These are phyloP conservation scores for Harpagoxenus sublaevis DNA, from an alignment of 2,888 invertebrate genomes.

Conservation along the genomic window DNA sequence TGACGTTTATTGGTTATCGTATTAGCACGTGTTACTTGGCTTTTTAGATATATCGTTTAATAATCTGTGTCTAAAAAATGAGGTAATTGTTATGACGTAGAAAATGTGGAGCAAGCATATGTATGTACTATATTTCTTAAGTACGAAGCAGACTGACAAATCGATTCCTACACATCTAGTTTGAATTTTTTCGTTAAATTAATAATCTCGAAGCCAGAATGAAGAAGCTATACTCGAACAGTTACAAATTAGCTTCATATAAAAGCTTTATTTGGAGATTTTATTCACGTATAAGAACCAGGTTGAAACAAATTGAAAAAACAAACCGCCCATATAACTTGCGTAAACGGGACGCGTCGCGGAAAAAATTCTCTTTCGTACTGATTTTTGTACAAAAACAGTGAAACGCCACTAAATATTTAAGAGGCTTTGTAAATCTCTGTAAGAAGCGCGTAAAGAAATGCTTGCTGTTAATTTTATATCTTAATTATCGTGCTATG, in stretches of 20 bases:
- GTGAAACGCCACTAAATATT: slow-evolving; percentile 45
- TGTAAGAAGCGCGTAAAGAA: slow-evolving; percentile 45
- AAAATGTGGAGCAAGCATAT: slow-evolving; percentile 30
- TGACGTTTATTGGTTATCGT: slow-evolving; percentile 15
- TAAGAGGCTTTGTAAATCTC: slow-evolving; percentile 55
- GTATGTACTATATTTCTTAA: slow-evolving; percentile 27
- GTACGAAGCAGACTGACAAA: slow-evolving; percentile 52
- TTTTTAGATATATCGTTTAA: slow-evolving; percentile 27
- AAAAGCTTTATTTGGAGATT: slow-evolving; percentile 7
- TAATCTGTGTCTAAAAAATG: slow-evolving; percentile 29
- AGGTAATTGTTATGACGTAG: slow-evolving; percentile 19
- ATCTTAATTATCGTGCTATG: slow-evolving; percentile 74
- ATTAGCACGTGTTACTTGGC: slow-evolving; percentile 15
- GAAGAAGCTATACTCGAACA: slow-evolving; percentile 6
- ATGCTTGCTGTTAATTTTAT: slow-evolving; percentile 73
- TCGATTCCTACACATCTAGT: slow-evolving; percentile 46
- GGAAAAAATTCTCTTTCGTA: slow-evolving; percentile 50
- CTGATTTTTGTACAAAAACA: slow-evolving; percentile 52
- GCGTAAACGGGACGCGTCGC: slow-evolving; percentile 29
- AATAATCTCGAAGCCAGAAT: slow-evolving; percentile 5
- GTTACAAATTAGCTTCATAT: slow-evolving; percentile 36
- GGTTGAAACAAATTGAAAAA: slow-evolving; percentile 32
- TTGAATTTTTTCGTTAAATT: slow-evolving; percentile 33
- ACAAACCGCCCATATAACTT: slow-evolving; percentile 47
- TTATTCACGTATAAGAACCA: slow-evolving; percentile 25